Evolutionary conservation across 2,797 vertebrate species (phyloP).

Genomic region (Petrocephalus schoutedeni): DNA sequence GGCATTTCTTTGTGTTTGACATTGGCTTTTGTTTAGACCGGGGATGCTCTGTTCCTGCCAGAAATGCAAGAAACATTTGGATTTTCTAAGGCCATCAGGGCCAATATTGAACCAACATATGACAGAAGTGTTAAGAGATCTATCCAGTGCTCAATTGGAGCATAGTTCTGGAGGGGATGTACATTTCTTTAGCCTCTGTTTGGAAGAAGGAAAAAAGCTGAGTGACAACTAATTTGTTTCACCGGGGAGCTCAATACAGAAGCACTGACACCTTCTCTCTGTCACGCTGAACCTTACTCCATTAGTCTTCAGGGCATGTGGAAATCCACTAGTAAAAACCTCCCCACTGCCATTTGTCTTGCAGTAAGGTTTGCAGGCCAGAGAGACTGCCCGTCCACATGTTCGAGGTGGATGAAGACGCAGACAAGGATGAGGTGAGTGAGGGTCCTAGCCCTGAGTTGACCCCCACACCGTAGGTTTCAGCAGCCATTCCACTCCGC

Average conservation of each 20-base stretch:
- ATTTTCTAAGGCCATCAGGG: neutral
- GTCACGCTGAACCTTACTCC: neutral
- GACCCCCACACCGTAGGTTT: neutral
- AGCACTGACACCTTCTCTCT: neutral
- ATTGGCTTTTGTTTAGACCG: neutral
- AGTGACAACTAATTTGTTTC: neutral
- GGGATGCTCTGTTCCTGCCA: neutral
- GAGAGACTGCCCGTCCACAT: slow-evolving; percentile 88
- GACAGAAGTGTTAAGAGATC: neutral
- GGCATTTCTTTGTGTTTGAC: neutral
- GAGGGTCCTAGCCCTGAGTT: neutral
- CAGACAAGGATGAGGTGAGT: slow-evolving; percentile 91
- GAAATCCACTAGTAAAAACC: neutral
- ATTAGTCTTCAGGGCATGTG: neutral
- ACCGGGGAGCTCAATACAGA: neutral
- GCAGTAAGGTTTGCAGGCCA: slow-evolving; percentile 77
- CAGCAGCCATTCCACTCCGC: neutral
- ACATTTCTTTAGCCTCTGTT: neutral
- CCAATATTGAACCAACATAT: neutral
- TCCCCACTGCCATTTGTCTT: slow-evolving; percentile 22
- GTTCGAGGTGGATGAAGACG: slow-evolving; percentile 97
- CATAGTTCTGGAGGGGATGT: neutral
- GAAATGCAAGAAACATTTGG: neutral
- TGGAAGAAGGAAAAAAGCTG: neutral
- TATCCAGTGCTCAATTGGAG: neutral